A percentile compares a stretch with the other conserved stretches of the same genome.
phyloP scores from a whole-genome alignment of 2,888 invertebrate genomes.

The Mimas tiliae region DNA sequence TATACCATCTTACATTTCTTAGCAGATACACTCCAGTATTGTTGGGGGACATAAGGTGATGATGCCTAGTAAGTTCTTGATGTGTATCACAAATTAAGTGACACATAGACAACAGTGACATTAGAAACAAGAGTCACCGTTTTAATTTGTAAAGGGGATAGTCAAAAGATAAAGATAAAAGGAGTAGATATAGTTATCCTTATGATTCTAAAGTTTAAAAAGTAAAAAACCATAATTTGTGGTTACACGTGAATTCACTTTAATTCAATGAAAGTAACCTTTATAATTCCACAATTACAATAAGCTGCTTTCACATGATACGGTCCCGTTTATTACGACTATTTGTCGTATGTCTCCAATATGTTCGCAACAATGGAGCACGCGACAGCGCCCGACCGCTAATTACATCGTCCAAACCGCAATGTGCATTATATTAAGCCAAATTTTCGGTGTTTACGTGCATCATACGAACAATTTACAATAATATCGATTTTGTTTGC shows the following conservation, averaged over 20 bases:
- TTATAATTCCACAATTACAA: slow-evolving; percentile 3
- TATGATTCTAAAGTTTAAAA: too few relatives aligned
- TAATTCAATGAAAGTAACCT: slow-evolving; percentile 5
- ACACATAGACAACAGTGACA: too few relatives aligned
- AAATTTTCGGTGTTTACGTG: slow-evolving; percentile 58
- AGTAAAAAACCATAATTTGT: not conserved
- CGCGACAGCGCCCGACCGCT: slow-evolving; percentile 56
- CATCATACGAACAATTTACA: slow-evolving; percentile 45
- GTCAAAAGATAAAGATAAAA: too few relatives aligned
- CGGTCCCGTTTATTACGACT: slow-evolving; percentile 31
- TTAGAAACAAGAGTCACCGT: too few relatives aligned
- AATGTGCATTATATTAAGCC: slow-evolving; percentile 50
- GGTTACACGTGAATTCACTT: not conserved
- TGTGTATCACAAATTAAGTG: too few relatives aligned
- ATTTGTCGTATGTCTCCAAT: slow-evolving; percentile 45
- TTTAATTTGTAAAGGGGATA: too few relatives aligned
- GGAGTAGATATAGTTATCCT: too few relatives aligned
- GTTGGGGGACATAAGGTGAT: too few relatives aligned
- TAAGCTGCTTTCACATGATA: slow-evolving; percentile 36
- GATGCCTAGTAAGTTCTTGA: too few relatives aligned
- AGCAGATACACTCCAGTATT: too few relatives aligned
- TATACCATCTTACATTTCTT: too few relatives aligned
- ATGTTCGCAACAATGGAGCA: slow-evolving; percentile 50
- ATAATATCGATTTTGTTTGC: slow-evolving; percentile 29
- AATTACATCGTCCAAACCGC: slow-evolving; percentile 67